Evolutionary conservation across 2,888 invertebrate genomes (phyloP).

Genomic region (Meteorus cinctellus): DNA sequence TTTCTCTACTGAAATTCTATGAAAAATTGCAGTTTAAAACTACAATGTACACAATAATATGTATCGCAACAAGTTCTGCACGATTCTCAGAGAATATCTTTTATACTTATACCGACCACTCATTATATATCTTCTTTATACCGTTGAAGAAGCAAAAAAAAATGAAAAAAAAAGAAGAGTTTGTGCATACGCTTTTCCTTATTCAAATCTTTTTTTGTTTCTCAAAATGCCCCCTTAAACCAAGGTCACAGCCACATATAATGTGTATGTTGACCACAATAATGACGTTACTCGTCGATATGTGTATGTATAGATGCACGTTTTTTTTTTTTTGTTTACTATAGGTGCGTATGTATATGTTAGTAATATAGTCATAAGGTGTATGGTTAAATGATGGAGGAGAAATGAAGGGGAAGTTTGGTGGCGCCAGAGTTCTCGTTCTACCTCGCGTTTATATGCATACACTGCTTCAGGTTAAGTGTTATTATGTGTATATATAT

Average conservation of each 20-base stretch:
- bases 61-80: conserved; percentile 32
- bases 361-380: conserved; percentile 12
- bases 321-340: neutral
- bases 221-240: conserved; percentile 5
- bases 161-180: neutral
- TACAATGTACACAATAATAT: neutral
- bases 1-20: conserved; percentile 5
- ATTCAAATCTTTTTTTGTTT: neutral
- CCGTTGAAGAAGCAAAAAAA: neutral
- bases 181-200: too few species aligned
- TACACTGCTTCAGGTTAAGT: conserved; percentile 16
- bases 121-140: conserved; percentile 26
- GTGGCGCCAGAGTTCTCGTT: conserved; percentile 35
- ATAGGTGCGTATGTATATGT: neutral
- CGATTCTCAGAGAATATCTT: conserved; percentile 5
- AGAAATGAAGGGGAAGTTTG: conserved; percentile 2
- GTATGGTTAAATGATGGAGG: neutral
- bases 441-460: conserved; percentile 3
- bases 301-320: neutral
- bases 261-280: conserved; percentile 48
- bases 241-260: conserved; percentile 36
- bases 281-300: conserved; percentile 50
- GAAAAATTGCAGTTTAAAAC: conserved; percentile 25
- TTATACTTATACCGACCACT: conserved; percentile 17
- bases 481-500: conserved; percentile 8